Evolutionary conservation across 2,888 invertebrate species (phyloP).

Genomic region (Bhutanitis thaidina): DNA sequence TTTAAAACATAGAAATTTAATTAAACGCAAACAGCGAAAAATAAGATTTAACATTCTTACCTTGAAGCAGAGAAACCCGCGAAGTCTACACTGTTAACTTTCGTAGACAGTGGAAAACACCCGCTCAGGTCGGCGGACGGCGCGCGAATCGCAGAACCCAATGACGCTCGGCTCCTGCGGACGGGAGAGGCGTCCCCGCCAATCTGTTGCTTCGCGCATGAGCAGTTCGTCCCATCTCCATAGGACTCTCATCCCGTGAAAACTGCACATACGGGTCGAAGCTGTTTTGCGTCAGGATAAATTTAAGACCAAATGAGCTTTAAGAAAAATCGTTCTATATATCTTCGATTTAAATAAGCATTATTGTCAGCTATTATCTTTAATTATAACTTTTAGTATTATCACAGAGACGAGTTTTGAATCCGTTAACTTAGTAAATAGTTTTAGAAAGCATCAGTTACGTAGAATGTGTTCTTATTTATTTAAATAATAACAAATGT

Average conservation of each 20-base stretch:
- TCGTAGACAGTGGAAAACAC: conserved; percentile 30
- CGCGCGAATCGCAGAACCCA: conserved; percentile 40
- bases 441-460: no score
- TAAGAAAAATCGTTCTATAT: no score
- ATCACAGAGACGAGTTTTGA: no score
- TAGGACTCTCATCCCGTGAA: conserved; percentile 28
- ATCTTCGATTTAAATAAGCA: no score
- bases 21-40: neutral
- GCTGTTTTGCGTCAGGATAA: neutral
- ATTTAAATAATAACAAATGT: no score
- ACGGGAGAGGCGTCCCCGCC: conserved; percentile 35
- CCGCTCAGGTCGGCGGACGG: conserved; percentile 32
- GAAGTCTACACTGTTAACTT: conserved; percentile 35
- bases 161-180: conserved; percentile 25
- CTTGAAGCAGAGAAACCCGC: conserved; percentile 22
- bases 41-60: conserved; percentile 6
- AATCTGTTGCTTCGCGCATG: conserved; percentile 59
- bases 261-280: conserved; percentile 20
- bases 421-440: no score
- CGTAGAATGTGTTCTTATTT: no score
- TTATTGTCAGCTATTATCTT: no score
- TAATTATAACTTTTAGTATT: no score
- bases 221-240: conserved; percentile 30
- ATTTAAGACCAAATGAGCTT: neutral
- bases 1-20: no score